Conservation (phyloP, 2,888 invertebrate genomes). For the Eubasilissa splendida region DNA sequence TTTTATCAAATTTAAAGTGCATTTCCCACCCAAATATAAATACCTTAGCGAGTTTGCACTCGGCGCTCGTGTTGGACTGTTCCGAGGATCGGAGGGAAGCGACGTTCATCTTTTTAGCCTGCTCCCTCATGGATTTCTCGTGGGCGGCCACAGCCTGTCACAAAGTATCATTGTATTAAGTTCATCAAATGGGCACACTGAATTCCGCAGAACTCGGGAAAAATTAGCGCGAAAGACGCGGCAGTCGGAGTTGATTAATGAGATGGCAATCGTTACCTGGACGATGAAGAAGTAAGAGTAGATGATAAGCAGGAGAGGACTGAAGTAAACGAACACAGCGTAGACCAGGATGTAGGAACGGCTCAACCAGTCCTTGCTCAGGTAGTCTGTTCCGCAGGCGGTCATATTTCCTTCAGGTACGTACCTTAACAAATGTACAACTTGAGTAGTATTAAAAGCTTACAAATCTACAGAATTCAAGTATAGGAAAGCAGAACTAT, state of each 20-base stretch:
- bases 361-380: constrained; percentile 82
- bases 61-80: constrained; percentile 84
- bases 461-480: no score
- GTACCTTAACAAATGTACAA: constrained; percentile 72
- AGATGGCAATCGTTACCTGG: constrained; percentile 70
- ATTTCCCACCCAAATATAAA: no score
- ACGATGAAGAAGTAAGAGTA: constrained; percentile 93
- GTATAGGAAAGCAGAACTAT: no score
- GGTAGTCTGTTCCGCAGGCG: constrained; percentile 92
- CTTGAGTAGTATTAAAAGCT: no score
- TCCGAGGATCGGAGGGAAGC: constrained; percentile 84
- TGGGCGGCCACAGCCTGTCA: constrained; percentile 85
- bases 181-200: not conserved
- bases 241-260: not conserved
- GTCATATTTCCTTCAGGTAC: constrained; percentile 96
- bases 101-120: constrained; percentile 95
- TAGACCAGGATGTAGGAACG: constrained; percentile 86
- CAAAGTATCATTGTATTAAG: not conserved
- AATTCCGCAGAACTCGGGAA: not conserved
- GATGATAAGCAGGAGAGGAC: constrained; percentile 85
- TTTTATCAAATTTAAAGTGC: no score
- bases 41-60: constrained; percentile 88
- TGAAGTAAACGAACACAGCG: constrained; percentile 84
- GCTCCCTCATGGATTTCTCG: constrained; percentile 89
- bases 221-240: not conserved